Base-by-base conservation (phyloP, 2,888 invertebrate species). In the Argyresthia goedartella region DNA sequence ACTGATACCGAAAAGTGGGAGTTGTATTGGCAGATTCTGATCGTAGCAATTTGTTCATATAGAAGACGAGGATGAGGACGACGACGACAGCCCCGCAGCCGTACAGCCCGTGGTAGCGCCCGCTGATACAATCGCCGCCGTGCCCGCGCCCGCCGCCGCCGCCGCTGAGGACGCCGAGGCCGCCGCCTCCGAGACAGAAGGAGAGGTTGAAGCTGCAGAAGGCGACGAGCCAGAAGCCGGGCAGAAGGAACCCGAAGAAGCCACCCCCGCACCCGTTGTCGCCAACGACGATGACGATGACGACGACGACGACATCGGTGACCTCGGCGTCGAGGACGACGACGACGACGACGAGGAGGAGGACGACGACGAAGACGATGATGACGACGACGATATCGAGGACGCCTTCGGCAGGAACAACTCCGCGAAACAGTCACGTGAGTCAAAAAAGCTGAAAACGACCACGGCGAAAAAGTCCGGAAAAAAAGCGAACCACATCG, bases 401-500 rank as follows among this genome's bases (percentile, higher is more conserved):
- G 90, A 91, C 66, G 90, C 89, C 64, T 89, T 93, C 76, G 81
- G 79, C 71, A 84, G 86, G 70, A 81, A 80, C 54, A 64, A 64
- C 68, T 69, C 74, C 59, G 64, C 65, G 52, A 85, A 85, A 71
- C 76, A 84, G 88, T 89, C 94, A 93, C 94, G 95, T 94, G 94
- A 95, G 95, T 94, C 93, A 71, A 93, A 92, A 91, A 90, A 90
- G 74, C 74, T 82, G 76, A 87, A 88, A 69, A 73, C 79, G 60
- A 75, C 72, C 70, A 70, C 69, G 65, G 69, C 69, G 66, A 74
- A 80, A 84, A 86, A 84, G 69, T 71, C 76, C 58, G 85, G 73
- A 55, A 85, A 87, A 86, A 87, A 85, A 74, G 75, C 79, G 54
- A 82, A 79, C 67, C 76, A 81, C 67, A 68, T 75, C 65, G 74